Conservation (phyloP, 2,113 vertebrate genomes). For the Catagonus wagneri region DNA sequence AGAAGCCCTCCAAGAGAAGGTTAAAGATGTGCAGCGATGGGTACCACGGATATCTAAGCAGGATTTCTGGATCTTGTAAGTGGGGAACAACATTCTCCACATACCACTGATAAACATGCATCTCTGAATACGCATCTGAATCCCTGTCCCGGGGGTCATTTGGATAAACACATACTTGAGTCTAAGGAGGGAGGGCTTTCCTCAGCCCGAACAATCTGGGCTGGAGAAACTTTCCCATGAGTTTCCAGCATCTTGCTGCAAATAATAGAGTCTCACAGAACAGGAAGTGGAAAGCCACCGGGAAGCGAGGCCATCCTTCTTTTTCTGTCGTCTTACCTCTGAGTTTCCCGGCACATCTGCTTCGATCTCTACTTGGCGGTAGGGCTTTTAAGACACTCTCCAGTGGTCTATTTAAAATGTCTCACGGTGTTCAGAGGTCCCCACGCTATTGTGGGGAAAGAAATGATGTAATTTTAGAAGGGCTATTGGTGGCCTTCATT, state of each 20-base stretch:
- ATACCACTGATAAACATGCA: constrained; percentile 79
- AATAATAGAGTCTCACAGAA: constrained; percentile 29
- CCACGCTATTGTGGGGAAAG: not conserved
- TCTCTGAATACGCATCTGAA: constrained; percentile 74
- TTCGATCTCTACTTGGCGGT: not conserved
- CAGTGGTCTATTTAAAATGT: not conserved
- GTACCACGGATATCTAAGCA: constrained; percentile 36
- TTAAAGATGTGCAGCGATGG: constrained; percentile 29
- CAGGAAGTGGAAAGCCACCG: constrained; percentile 25
- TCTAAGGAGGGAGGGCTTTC: constrained; percentile 50
- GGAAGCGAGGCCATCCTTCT: not conserved
- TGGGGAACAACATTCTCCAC: constrained; percentile 72
- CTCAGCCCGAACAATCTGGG: constrained; percentile 45
- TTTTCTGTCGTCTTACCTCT: constrained; percentile 5
- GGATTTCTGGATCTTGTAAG: constrained; percentile 69
- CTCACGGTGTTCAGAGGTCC: not conserved
- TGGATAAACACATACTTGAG: constrained; percentile 78
- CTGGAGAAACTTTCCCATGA: constrained; percentile 60
- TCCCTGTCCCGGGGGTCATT: constrained; percentile 67
- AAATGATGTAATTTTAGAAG: constrained; percentile 23
- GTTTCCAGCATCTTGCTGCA: constrained; percentile 62
- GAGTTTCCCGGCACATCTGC: not conserved
- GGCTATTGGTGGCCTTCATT: not conserved
- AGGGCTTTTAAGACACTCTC: constrained; percentile 9
- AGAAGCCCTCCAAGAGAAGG: constrained; percentile 6